Conservation (phyloP, 2,113 vertebrate genomes). For the rat (Rattus norvegicus) region GRCr8 NC_086024.1:132585001-132585500, state of each 20-base stretch:
- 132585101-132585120: conserved; percentile 84
- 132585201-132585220: conserved; percentile 93
- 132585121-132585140: conserved; percentile 85
- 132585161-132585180: conserved; percentile 93
- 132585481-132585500: conserved; percentile 80
- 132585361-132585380: conserved; percentile 80
- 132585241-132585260: conserved; percentile 89
- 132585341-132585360: conserved; percentile 79
- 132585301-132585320: conserved; percentile 81
- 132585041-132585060: conserved; percentile 77
- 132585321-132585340: conserved; percentile 78
- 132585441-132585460: conserved; percentile 81
- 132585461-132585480: conserved; percentile 79
- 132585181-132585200: conserved; percentile 87
- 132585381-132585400: conserved; percentile 83
- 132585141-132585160: conserved; percentile 89
- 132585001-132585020: conserved; percentile 64
- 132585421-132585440: conserved; percentile 82
- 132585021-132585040: conserved; percentile 63
- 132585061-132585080: not conserved
- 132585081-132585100: conserved; percentile 78
- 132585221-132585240: conserved; percentile 94
- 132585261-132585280: conserved; percentile 92
- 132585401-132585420: conserved; percentile 84
- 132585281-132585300: conserved; percentile 85